phyloP scores from a whole-genome alignment of 1,140 invertebrate genomes.

The Cepaea nemoralis region DNA sequence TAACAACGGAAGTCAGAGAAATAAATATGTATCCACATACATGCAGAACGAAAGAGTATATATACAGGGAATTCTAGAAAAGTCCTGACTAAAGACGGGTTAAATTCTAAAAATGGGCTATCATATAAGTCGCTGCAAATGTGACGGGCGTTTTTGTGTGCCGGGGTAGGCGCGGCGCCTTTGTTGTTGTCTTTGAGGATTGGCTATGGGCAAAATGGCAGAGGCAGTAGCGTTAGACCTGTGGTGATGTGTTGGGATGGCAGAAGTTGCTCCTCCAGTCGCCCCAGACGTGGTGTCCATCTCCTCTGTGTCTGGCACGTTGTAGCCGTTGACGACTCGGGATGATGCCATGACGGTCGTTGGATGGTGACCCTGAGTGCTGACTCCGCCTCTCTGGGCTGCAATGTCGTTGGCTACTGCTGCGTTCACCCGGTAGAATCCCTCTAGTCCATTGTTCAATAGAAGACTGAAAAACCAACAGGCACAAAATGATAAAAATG shows the following conservation, averaged over 20 bases:
- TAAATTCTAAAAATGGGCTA: slow-evolving; percentile 3
- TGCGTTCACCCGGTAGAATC: slow-evolving; percentile 37
- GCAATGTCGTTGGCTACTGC: slow-evolving; percentile 30
- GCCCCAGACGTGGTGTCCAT: slow-evolving; percentile 31
- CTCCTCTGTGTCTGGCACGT: slow-evolving; percentile 29
- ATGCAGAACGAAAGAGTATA: not conserved
- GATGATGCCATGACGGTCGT: slow-evolving; percentile 35
- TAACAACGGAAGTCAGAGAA: too few relatives aligned
- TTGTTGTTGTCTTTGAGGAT: slow-evolving; percentile 25
- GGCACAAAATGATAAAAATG: too few relatives aligned
- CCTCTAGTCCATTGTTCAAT: slow-evolving; percentile 36
- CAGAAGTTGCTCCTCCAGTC: slow-evolving; percentile 3
- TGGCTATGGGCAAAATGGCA: slow-evolving; percentile 34
- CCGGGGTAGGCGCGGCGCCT: slow-evolving; percentile 34
- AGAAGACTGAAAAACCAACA: too few relatives aligned
- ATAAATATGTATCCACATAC: slow-evolving; percentile 6
- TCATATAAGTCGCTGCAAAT: slow-evolving; percentile 39
- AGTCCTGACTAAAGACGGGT: not conserved
- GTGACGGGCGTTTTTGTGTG: slow-evolving; percentile 31
- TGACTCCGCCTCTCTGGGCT: not conserved
- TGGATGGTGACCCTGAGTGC: not conserved
- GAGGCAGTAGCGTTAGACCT: slow-evolving; percentile 35
- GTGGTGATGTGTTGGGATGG: slow-evolving; percentile 23
- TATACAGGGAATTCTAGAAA: not conserved
- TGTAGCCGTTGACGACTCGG: slow-evolving; percentile 23